Evolutionary conservation across 2,888 invertebrate genomes (phyloP).

Genomic region (Melanostoma scalare): DNA sequence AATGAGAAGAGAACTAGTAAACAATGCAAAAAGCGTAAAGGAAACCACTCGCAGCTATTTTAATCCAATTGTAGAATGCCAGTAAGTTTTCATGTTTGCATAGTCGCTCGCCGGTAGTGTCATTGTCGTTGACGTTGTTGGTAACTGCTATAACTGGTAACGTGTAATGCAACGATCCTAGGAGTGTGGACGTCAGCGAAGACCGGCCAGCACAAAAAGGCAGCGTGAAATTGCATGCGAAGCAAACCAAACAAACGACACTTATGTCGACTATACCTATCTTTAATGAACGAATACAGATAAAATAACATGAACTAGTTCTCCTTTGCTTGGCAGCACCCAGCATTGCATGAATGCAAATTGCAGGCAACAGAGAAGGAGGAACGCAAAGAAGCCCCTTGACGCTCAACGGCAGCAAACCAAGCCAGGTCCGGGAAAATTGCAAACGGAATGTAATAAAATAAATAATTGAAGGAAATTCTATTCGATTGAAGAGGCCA

Average conservation of each 20-base stretch:
- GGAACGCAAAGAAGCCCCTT: slow-evolving; percentile 69
- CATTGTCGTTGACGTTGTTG: slow-evolving; percentile 58
- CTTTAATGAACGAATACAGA: slow-evolving; percentile 34
- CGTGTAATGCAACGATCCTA: slow-evolving; percentile 55
- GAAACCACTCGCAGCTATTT: slow-evolving; percentile 69
- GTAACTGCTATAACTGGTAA: slow-evolving; percentile 2
- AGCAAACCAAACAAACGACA: slow-evolving; percentile 51
- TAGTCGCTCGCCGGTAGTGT: slow-evolving; percentile 38
- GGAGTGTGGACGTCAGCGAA: slow-evolving; percentile 65
- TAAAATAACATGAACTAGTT: slow-evolving; percentile 70
- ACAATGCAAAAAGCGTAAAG: slow-evolving; percentile 62
- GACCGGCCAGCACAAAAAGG: slow-evolving; percentile 45
- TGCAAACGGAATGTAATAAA: slow-evolving; percentile 73
- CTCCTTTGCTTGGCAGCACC: slow-evolving; percentile 19
- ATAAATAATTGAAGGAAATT: slow-evolving; percentile 73
- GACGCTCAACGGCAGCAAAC: slow-evolving; percentile 48
- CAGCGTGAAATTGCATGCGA: slow-evolving; percentile 63
- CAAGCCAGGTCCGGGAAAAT: slow-evolving; percentile 58
- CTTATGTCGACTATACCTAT: slow-evolving; percentile 47
- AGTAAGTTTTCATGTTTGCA: slow-evolving; percentile 68
- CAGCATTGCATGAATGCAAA: slow-evolving; percentile 31
- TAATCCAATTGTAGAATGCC: slow-evolving; percentile 72
- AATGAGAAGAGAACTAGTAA: slow-evolving; percentile 55
- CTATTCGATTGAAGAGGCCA: slow-evolving; percentile 72
- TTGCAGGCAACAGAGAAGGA: slow-evolving; percentile 30